Evolutionary conservation across 1,140 invertebrate species (phyloP).

Genomic region (Magallana angulata): DNA sequence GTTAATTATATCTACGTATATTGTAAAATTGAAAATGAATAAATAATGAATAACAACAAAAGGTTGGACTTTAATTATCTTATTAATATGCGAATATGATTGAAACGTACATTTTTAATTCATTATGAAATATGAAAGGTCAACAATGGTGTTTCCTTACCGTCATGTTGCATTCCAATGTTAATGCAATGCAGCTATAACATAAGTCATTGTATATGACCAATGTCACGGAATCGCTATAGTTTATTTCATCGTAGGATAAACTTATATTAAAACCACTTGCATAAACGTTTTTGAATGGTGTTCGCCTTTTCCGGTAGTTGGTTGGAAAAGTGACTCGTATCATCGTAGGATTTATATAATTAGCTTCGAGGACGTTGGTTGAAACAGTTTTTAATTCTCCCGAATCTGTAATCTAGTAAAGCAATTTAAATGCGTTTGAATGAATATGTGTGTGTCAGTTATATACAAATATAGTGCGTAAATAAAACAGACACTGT

Average conservation of each 20-base stretch:
- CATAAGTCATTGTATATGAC: neutral
- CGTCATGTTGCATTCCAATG: neutral
- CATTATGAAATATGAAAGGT: no score
- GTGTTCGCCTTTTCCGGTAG: neutral
- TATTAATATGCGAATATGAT: no score
- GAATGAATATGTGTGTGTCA: no score
- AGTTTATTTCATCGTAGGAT: neutral
- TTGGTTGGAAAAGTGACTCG: neutral
- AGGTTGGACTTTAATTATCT: no score
- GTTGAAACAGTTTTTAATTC: neutral
- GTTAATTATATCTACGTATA: no score
- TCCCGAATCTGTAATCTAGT: conserved; percentile 3
- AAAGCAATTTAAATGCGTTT: no score
- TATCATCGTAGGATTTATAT: neutral
- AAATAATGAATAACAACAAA: no score
- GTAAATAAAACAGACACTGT: no score
- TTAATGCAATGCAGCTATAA: neutral
- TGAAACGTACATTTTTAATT: no score
- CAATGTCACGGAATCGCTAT: neutral
- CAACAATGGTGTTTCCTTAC: neutral
- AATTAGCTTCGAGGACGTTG: neutral
- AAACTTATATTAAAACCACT: neutral
- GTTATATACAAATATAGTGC: no score
- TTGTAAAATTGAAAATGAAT: no score
- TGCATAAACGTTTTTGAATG: neutral